A percentile compares a stretch with the other conserved stretches of the same genome.
These are phyloP conservation scores for Ginglymostoma cirratum DNA, from an alignment of 2,113 vertebrate species.

Conservation along the genomic window DNA sequence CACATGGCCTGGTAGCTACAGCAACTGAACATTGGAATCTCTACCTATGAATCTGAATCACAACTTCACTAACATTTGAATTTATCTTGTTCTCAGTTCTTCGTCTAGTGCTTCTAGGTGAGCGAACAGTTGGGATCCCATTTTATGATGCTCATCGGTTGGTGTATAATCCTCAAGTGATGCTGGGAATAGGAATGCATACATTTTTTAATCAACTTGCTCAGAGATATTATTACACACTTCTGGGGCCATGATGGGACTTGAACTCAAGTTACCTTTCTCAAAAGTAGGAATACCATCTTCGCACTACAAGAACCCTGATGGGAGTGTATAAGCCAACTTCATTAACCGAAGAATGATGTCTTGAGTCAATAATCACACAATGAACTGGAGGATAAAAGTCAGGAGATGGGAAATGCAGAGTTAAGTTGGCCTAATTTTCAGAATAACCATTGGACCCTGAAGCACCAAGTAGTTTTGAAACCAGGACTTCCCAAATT, in stretches of 20 bases:
- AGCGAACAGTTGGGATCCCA: not conserved
- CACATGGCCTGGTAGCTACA: not conserved
- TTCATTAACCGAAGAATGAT: not conserved
- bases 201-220: no score
- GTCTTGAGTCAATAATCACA: not conserved
- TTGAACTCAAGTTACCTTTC: no score
- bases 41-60: not conserved
- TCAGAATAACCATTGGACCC: not conserved
- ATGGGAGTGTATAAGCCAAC: not conserved
- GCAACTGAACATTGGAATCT: conserved; percentile 21
- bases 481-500: not conserved
- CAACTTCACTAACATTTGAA: not conserved
- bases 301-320: no score
- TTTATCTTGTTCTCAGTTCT: not conserved
- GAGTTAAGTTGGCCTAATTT: not conserved
- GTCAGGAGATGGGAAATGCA: not conserved
- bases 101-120: not conserved
- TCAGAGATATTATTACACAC: no score
- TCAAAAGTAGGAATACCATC: no score
- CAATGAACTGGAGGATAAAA: not conserved
- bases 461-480: not conserved
- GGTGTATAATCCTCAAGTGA: not conserved
- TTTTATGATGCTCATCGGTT: not conserved
- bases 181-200: not conserved
- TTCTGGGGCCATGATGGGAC: no score